phyloP scores from a whole-genome alignment of 2,888 invertebrate genomes.

The Andrena bicolor region DNA sequence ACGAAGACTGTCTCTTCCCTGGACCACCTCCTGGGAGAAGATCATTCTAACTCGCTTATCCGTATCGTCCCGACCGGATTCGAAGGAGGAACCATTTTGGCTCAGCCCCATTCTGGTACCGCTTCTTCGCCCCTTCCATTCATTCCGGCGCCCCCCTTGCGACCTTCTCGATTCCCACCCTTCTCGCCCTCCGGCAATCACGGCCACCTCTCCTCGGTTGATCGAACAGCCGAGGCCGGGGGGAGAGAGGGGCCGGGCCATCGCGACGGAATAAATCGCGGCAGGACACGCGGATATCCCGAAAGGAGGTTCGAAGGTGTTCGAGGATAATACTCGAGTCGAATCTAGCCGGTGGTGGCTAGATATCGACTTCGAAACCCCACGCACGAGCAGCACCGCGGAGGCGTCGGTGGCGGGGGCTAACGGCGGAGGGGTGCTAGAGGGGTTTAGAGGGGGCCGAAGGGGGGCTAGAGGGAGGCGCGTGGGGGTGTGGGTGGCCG shows the following conservation, averaged over 20 bases:
- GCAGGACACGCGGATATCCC: conserved; percentile 37
- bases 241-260: background rate
- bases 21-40: background rate
- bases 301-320: conserved; percentile 51
- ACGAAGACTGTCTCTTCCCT: background rate
- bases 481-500: conserved; percentile 8
- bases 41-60: conserved; percentile 21
- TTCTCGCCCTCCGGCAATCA: background rate
- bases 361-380: conserved; percentile 71
- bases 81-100: conserved; percentile 56
- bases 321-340: conserved; percentile 64
- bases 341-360: conserved; percentile 52
- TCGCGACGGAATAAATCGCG: conserved; percentile 27
- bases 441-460: no score
- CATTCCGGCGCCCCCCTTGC: conserved; percentile 4
- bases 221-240: background rate
- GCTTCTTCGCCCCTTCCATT: conserved; percentile 24
- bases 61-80: conserved; percentile 22
- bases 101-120: conserved; percentile 16
- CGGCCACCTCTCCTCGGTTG: background rate
- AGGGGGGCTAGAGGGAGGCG: no score
- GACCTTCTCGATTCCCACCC: conserved; percentile 24
- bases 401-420: conserved; percentile 28
- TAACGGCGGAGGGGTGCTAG: no score
- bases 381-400: conserved; percentile 67